Percentiles rank a stretch among this genome's conserved stretches.
Evolutionary conservation across 2,113 vertebrate species (phyloP).

Genomic region (Anhinga anhinga): DNA sequence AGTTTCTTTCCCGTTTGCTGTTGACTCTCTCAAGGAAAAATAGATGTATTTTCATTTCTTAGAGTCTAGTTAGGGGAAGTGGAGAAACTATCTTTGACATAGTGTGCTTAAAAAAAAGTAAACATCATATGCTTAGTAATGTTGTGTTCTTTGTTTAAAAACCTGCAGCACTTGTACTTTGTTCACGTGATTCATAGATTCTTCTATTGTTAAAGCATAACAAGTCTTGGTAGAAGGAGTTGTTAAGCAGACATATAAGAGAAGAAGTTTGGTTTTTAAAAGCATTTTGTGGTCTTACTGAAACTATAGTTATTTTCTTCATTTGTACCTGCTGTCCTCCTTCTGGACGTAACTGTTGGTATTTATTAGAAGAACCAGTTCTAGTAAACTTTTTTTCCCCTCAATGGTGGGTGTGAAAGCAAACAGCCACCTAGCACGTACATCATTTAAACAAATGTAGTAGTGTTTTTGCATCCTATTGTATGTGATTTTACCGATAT

Average conservation of each 20-base stretch:
- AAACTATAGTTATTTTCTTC: not conserved
- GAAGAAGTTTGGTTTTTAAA: not conserved
- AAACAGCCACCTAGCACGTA: not conserved
- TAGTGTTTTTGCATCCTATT: not conserved
- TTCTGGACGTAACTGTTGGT: not conserved
- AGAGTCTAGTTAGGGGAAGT: not conserved
- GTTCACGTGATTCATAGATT: not conserved
- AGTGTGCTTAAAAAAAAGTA: not conserved
- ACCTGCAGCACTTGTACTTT: not conserved
- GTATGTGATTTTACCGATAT: slow-evolving; percentile 64
- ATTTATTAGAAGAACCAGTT: slow-evolving; percentile 7
- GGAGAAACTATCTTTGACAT: not conserved
- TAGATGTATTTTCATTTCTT: not conserved
- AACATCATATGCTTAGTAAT: not conserved
- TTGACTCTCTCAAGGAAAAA: not conserved
- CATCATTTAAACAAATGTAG: not conserved
- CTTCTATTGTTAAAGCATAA: not conserved
- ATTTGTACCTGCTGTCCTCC: not conserved
- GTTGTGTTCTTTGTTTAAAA: not conserved
- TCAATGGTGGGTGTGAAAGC: slow-evolving; percentile 47
- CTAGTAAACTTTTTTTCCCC: slow-evolving; percentile 7
- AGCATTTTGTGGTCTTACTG: slow-evolving; percentile 6
- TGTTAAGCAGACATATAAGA: not conserved
- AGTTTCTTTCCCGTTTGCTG: slow-evolving; percentile 1
- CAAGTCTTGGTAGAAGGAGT: not conserved